These are phyloP conservation scores for Odontocerum albicorne DNA, from an alignment of 2,888 invertebrate genomes.

Conservation along the genomic window DNA sequence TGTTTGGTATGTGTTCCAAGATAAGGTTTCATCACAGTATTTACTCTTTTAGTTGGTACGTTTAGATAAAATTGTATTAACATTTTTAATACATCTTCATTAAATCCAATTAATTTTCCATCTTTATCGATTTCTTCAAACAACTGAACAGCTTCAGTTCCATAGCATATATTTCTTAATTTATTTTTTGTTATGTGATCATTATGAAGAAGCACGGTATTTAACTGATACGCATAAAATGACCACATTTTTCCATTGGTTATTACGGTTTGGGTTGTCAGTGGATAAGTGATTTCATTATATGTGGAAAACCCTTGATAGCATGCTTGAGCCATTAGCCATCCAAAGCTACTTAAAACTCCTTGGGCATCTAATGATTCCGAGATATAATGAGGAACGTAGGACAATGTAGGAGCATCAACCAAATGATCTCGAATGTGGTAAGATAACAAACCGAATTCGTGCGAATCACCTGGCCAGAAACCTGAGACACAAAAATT, in stretches of 20 bases:
- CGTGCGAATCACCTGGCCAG: slow-evolving; percentile 80
- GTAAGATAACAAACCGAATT: slow-evolving; percentile 78
- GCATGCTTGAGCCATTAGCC: slow-evolving; percentile 77
- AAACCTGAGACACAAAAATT: slow-evolving; percentile 68
- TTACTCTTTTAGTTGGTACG: slow-evolving; percentile 61
- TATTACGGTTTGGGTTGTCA: slow-evolving; percentile 84
- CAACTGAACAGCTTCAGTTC: slow-evolving; percentile 69
- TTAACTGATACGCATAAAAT: slow-evolving; percentile 89
- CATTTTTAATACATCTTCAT: slow-evolving; percentile 74
- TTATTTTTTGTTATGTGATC: slow-evolving; percentile 66
- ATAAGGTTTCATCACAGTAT: slow-evolving; percentile 72
- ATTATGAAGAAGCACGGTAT: slow-evolving; percentile 73
- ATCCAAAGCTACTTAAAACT: slow-evolving; percentile 77
- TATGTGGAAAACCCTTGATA: slow-evolving; percentile 88
- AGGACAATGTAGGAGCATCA: slow-evolving; percentile 49
- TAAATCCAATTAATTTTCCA: slow-evolving; percentile 74
- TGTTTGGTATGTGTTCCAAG: slow-evolving; percentile 59
- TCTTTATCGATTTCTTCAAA: slow-evolving; percentile 71
- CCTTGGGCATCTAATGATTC: slow-evolving; percentile 75
- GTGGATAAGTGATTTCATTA: slow-evolving; percentile 88
- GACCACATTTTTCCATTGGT: slow-evolving; percentile 88
- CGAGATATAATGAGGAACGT: slow-evolving; percentile 57
- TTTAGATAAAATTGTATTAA: slow-evolving; percentile 77
- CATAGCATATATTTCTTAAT: slow-evolving; percentile 79
- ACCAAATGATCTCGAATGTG: slow-evolving; percentile 66